Base-by-base conservation (phyloP, 2,113 vertebrate genomes). In the Globicephala melas region DNA sequence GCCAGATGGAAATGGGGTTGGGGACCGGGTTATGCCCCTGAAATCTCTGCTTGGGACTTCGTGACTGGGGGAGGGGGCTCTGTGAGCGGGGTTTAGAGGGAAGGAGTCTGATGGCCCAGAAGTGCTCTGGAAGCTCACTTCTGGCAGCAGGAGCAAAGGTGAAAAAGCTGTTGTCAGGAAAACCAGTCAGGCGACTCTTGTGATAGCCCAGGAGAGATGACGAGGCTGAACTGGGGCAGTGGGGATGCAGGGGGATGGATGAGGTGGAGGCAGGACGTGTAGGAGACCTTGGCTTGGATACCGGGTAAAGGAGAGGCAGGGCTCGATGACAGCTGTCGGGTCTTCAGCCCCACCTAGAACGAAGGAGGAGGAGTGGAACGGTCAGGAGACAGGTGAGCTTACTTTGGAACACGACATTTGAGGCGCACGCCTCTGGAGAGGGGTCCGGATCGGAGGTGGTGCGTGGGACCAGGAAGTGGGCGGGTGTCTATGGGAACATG, bases 171-270 rank as follows among this genome's bases (percentile, higher is more conserved):
- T 89, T 93, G 94, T 68, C 93, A 86, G 62, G 62, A 82, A 96
- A 97, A 97, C 95, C 79, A 77, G 93, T 95, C 53, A 68, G 83
- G 79, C 73, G 73, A 18, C 91, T 79, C 2, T 58, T 44, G 73
- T 44, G 89, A 94, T 63, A 70, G 83, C 58, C 65, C 58, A 15
- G 91, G 71, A 96, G 88, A 68, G 93, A 55, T 21, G 67, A 62
- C 38, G 38, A 63, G 91, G 88, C 91, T 17, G 81, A 81, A 58
- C 1, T 96, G 91, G 86, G 76, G 31, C 92, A 76, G 8, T 6
- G 33, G 55, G 80, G 83, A 97, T 55, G 2, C 25, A 26, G 91
- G 14, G 15, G 70, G 20, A 10, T 67, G 65, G 68, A 68, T 20
- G 1, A 0, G 13, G 84, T 28, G 70, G 74, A 50, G 60, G 90